Percentiles rank a stretch among this genome's conserved stretches.
Conservation (phyloP, 2,888 invertebrate species). For the Slavum lentiscoides region DNA sequence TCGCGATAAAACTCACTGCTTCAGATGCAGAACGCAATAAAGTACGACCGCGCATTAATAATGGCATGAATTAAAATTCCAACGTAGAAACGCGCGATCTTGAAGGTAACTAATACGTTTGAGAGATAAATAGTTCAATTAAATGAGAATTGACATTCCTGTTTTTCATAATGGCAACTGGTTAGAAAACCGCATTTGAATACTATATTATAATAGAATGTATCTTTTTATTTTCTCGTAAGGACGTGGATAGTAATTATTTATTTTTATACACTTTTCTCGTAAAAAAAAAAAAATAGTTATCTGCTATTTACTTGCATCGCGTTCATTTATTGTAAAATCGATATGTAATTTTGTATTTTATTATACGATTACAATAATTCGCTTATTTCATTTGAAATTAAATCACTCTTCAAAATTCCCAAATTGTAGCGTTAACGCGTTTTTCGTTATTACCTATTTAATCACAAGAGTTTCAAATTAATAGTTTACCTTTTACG, state of each 20-base stretch:
- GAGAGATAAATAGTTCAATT: constrained; percentile 44
- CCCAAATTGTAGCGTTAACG: too few relatives aligned
- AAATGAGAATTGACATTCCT: constrained; percentile 32
- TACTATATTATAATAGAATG: neutral
- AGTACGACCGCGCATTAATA: constrained; percentile 35
- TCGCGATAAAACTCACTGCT: constrained; percentile 26
- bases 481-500: too few relatives aligned
- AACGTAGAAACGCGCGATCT: neutral
- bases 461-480: too few relatives aligned
- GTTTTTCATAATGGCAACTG: neutral
- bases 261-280: neutral
- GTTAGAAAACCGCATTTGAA: neutral
- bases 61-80: constrained; percentile 37
- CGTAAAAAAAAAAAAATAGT: neutral
- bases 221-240: neutral
- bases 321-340: neutral
- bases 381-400: too few relatives aligned
- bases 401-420: too few relatives aligned
- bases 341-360: neutral
- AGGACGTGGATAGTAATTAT: neutral
- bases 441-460: too few relatives aligned
- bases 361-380: too few relatives aligned
- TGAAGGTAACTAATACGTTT: constrained; percentile 29
- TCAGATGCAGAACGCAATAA: constrained; percentile 19
- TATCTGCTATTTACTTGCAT: neutral